phyloP scores from a whole-genome alignment of 2,797 vertebrate genomes.

The Pampus argenteus region DNA sequence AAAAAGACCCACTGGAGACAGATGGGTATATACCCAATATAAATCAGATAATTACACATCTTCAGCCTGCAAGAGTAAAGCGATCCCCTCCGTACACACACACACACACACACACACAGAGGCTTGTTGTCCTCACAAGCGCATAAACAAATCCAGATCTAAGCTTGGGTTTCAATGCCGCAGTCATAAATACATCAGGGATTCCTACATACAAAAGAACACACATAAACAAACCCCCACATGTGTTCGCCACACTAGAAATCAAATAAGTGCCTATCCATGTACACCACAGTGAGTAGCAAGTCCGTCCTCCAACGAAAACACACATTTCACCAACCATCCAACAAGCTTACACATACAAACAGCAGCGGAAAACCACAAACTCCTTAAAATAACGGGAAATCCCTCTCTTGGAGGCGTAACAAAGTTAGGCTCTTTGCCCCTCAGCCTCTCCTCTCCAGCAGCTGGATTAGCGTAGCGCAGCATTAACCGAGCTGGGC shows the following conservation, averaged over 20 bases:
- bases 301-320: conserved; percentile 53
- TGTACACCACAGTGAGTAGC: conserved; percentile 23
- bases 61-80: conserved; percentile 38
- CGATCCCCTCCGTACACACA: conserved; percentile 5
- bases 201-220: conserved; percentile 40
- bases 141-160: conserved; percentile 27
- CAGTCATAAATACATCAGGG: conserved; percentile 64
- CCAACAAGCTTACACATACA: conserved; percentile 33
- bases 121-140: conserved; percentile 19
- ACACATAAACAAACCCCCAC: conserved; percentile 59
- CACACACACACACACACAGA: not conserved
- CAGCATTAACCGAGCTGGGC: conserved; percentile 51
- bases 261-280: conserved; percentile 50
- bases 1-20: conserved; percentile 53
- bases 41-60: conserved; percentile 65
- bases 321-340: conserved; percentile 55
- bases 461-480: conserved; percentile 66
- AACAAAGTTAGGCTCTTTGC: conserved; percentile 66
- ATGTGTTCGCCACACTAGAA: conserved; percentile 55
- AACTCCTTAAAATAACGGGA: conserved; percentile 50
- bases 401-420: conserved; percentile 52
- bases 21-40: conserved; percentile 56
- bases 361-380: conserved; percentile 63
- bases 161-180: conserved; percentile 31
- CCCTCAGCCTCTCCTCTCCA: conserved; percentile 37